Percentiles rank a stretch among this genome's conserved stretches.
Evolutionary conservation across 2,888 invertebrate genomes (phyloP).

Genomic region (Pseudococcus viburni): DNA sequence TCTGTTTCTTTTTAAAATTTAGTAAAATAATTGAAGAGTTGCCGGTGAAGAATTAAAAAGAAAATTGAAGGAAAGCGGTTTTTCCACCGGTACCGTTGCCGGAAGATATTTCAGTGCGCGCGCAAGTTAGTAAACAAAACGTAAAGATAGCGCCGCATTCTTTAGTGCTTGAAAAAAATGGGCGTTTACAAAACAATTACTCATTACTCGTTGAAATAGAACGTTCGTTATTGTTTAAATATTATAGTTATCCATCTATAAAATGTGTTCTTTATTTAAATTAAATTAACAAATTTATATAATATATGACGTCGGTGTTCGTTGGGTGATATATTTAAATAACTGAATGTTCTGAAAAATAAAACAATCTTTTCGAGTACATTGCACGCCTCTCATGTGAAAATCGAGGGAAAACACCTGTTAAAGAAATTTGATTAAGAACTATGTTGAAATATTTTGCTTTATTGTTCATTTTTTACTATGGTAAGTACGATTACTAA

Average conservation of each 20-base stretch:
- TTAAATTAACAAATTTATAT: neutral
- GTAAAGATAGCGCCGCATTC: too few species aligned
- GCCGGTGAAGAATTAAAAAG: too few species aligned
- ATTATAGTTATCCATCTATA: neutral
- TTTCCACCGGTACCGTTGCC: too few species aligned
- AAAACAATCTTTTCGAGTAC: neutral
- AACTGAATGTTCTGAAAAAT: neutral
- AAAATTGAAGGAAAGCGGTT: too few species aligned
- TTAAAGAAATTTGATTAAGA: neutral
- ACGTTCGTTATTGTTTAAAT: neutral
- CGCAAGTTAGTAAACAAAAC: too few species aligned
- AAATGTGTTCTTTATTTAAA: neutral
- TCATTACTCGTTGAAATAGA: neutral
- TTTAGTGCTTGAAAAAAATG: neutral
- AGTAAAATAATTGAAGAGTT: neutral
- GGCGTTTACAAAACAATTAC: constrained; percentile 7
- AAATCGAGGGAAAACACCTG: neutral
- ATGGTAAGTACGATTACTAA: neutral
- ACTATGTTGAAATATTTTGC: constrained; percentile 19
- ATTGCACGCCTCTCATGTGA: neutral
- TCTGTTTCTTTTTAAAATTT: neutral
- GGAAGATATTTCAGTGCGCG: too few species aligned
- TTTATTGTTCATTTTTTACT: neutral
- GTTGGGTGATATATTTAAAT: neutral
- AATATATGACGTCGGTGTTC: neutral